phyloP scores from a whole-genome alignment of 2,888 invertebrate genomes.

The Lottia scabra region DNA sequence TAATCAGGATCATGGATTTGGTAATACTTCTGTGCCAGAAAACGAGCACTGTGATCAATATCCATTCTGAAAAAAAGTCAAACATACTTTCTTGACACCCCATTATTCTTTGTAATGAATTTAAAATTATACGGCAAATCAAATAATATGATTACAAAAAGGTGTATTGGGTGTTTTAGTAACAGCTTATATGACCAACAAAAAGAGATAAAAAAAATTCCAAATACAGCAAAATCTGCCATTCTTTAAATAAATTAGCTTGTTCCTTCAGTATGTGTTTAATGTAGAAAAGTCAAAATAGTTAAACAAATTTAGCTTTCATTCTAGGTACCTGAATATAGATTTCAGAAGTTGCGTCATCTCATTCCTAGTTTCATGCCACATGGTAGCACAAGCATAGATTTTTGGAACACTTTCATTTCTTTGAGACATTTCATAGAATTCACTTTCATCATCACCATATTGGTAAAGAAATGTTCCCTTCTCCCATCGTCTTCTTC shows the following conservation, averaged over 20 bases:
- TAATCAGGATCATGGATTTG: slow-evolving; percentile 67
- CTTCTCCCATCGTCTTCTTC: slow-evolving; percentile 76
- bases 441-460: neutral
- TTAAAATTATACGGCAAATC: no score
- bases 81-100: no score
- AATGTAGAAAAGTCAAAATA: no score
- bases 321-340: slow-evolving; percentile 55
- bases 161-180: no score
- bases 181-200: no score
- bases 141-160: no score
- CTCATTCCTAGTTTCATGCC: slow-evolving; percentile 67
- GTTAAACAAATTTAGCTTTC: neutral
- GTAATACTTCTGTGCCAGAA: slow-evolving; percentile 66
- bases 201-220: no score
- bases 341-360: slow-evolving; percentile 67
- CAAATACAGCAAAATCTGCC: no score
- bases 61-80: slow-evolving; percentile 65
- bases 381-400: slow-evolving; percentile 68
- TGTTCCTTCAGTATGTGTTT: no score
- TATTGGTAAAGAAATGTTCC: neutral
- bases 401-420: slow-evolving; percentile 50
- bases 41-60: slow-evolving; percentile 65
- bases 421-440: neutral
- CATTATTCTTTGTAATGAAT: no score
- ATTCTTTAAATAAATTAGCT: no score